Evolutionary conservation across 2,888 invertebrate genomes (phyloP), one percentile per base, ranked within the genome.

Genomic region (Ypsolopha sequella): DNA sequence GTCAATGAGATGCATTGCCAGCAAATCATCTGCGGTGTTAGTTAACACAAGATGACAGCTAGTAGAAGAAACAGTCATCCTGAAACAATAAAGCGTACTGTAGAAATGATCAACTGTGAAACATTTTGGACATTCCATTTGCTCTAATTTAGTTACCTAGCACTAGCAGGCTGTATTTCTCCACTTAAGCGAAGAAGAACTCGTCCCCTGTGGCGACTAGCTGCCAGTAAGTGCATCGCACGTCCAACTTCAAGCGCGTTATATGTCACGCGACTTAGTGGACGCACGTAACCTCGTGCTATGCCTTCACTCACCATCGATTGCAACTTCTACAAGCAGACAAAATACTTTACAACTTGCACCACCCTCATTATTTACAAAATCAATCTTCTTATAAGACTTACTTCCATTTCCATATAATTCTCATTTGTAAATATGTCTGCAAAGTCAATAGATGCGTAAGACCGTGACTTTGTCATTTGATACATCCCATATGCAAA

Each of bases 141-240:
- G 2, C 6, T 9, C 39, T 39, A 9, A n/a, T 39, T 39, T n/a
- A 39, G 14, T 49, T 7, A 49, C 49, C 41, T 38, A 33, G 14
- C n/a, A n/a, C 33, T 41, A 24, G 49, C 49, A 14, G 43, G 11
- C 9, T 36, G 7, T 1, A n/a, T 10, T 9, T 41, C 50, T 11
- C 36, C 50, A 3, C 43, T 24, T 6, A 50, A 34, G 9, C 33
- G n/a, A 34, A 80, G 58, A 38, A 80, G 61, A 24, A 74, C 74
- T 6, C 78, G 64, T 3, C 80, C 80, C 14, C 72, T 66, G 53
- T 80, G 78, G 1, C 60, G 61, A 49, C 73, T 70, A 8, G 63
- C 60, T 0, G 73, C 68, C n/a, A 79, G 58, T 50, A 78, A 59
- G 0, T 62, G 60, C 55, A 77, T 65, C 0, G 78, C 80, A 2